Conservation (phyloP, 2,888 invertebrate species). For the Hirtodrosophila cameraria region DNA sequence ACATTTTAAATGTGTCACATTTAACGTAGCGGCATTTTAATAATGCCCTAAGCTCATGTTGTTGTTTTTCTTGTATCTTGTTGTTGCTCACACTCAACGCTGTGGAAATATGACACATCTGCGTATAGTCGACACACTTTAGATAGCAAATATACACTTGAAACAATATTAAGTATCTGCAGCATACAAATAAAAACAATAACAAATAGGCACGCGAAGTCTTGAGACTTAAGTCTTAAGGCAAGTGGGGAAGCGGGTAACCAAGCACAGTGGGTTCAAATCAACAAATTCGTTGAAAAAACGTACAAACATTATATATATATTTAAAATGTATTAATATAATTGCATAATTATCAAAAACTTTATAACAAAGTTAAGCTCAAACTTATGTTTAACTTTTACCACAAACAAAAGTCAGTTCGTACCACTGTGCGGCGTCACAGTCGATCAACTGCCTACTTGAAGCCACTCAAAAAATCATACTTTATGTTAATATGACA, state of each 20-base stretch:
- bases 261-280: conserved; percentile 1
- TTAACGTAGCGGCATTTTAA: conserved; percentile 41
- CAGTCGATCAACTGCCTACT: conserved; percentile 43
- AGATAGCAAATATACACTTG: conserved; percentile 58
- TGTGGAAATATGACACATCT: conserved; percentile 52
- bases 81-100: conserved; percentile 14
- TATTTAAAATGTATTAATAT: no score
- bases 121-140: conserved; percentile 51
- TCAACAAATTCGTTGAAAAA: no score
- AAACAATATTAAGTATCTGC: conserved; percentile 61
- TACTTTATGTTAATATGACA: conserved; percentile 78
- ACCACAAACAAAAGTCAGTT: no score
- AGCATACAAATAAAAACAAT: conserved; percentile 51
- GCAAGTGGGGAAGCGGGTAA: not conserved
- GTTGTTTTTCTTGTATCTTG: no score
- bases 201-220: conserved; percentile 63
- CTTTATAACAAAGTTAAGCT: no score
- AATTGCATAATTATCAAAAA: no score
- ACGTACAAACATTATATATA: no score
- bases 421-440: not conserved
- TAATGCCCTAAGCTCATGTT: conserved; percentile 42
- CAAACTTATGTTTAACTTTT: no score
- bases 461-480: conserved; percentile 73
- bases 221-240: conserved; percentile 11
- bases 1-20: conserved; percentile 64